These are phyloP conservation scores for Mesocentrotus franciscanus DNA, from an alignment of 53 echinoderm and acorn worm genomes.

Conservation along the genomic window DNA sequence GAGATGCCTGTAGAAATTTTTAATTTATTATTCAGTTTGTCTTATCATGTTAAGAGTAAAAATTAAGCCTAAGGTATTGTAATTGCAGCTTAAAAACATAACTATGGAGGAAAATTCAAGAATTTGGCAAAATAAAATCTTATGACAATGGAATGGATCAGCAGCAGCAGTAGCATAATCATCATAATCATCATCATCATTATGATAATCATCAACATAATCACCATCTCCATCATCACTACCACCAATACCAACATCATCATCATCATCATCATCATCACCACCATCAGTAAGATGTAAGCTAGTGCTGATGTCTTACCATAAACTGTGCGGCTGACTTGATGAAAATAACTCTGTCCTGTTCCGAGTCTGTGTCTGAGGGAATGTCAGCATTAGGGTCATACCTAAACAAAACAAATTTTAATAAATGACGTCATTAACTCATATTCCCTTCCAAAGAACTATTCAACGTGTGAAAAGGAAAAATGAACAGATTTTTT, in stretches of 20 bases:
- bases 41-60: too few relatives aligned
- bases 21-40: too few relatives aligned
- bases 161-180: not conserved
- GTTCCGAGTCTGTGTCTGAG: constrained; percentile 94
- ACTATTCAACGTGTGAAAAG: too few relatives aligned
- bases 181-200: not conserved
- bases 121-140: too few relatives aligned
- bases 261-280: not conserved
- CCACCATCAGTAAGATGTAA: not conserved
- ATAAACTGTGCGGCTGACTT: constrained; percentile 99
- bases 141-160: not conserved
- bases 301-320: constrained; percentile 76
- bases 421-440: not conserved
- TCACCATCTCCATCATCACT: not conserved
- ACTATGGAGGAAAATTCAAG: too few relatives aligned
- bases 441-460: too few relatives aligned
- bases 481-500: too few relatives aligned
- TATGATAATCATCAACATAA: not conserved
- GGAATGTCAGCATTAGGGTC: constrained; percentile 98
- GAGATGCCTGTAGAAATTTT: too few relatives aligned
- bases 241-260: not conserved
- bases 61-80: too few relatives aligned
- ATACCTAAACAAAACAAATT: constrained; percentile 74
- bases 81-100: too few relatives aligned
- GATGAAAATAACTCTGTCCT: constrained; percentile 98